Evolutionary conservation across 2,888 invertebrate genomes (phyloP), one percentile per base, ranked within the genome.

Genomic region (Cheilosia scutellata): DNA sequence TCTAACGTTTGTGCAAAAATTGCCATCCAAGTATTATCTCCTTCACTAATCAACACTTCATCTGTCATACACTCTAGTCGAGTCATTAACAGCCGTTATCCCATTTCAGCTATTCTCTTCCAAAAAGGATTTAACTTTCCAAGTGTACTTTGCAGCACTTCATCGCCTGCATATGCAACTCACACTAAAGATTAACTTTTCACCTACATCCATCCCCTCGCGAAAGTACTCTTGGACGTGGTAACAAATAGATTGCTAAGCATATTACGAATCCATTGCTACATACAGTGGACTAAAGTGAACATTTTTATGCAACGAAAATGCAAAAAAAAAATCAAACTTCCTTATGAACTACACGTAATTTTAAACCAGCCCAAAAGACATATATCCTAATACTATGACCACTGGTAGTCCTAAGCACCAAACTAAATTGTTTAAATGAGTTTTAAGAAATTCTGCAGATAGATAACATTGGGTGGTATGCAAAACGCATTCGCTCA

Each of bases 181-280:
- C n/a, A 33, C 29, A 42, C 16, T 53, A 27, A 27, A 9, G 42
- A 55, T 55, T 68, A 68, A 53, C 29, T 27, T 49, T 65, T 65
- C 68, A 53, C 53, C 68, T 68, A 11, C 29, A 66, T 51, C 51
- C 29, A 66, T 51, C 51, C 20, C 37, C 33, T 49, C 20, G n/a
- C 37, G 65, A 20, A 37, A 13, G 13, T 51, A 5, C 11, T 5
- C 27, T 20, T 40, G 25, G n/a, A 11, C 37, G 13, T 25, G 29
- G 6, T 47, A 33, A 20, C 4, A 25, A 27, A 47, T 25, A 44
- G 37, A 25, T 49, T 47, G 27, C 5, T 37, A 13, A 33, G 25
- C 33, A 5, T 13, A 47, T 31, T 47, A 40, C 40, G 5, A 47
- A 31, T 13, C 44, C 29, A 49, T 60, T n/a, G 27, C 25, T 1